Conservation (phyloP, 64 coral and sea anemone genomes). For the Dendronephthya gigantea region DNA sequence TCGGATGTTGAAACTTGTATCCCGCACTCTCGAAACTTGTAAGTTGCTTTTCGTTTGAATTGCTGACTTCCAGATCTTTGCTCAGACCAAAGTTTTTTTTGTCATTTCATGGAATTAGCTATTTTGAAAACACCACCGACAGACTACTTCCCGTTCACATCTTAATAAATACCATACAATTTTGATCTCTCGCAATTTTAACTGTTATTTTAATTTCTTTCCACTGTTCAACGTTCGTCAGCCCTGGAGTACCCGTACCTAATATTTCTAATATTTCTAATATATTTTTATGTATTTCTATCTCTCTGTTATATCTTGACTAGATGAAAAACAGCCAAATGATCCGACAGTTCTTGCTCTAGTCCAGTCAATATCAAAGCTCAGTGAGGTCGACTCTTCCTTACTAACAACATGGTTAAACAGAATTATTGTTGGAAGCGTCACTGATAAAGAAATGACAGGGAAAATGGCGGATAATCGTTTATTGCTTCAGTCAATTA, state of each 20-base stretch:
- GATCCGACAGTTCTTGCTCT: slow-evolving; percentile 44
- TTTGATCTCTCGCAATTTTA: too few species aligned
- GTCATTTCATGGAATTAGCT: too few species aligned
- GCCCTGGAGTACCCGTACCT: too few species aligned
- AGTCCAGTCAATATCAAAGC: slow-evolving; percentile 36
- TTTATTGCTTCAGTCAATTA: slow-evolving; percentile 69
- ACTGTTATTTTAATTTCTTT: too few species aligned
- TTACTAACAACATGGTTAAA: slow-evolving; percentile 63
- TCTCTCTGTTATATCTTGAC: neutral
- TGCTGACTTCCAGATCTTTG: neutral
- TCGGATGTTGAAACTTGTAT: slow-evolving; percentile 78
- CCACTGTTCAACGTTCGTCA: too few species aligned
- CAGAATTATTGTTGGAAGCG: slow-evolving; percentile 70
- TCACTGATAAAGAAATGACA: slow-evolving; percentile 84
- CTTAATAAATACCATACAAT: too few species aligned
- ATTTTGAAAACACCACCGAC: too few species aligned
- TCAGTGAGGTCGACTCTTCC: slow-evolving; percentile 23
- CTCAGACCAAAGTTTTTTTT: too few species aligned
- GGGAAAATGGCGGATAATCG: slow-evolving; percentile 99
- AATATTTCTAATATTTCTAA: too few species aligned
- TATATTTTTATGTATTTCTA: too few species aligned
- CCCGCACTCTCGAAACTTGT: slow-evolving; percentile 47
- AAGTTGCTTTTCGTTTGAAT: neutral
- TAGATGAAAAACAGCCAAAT: slow-evolving; percentile 74
- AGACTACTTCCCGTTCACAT: too few species aligned